Base-by-base conservation (phyloP, 2,113 vertebrate species). In the Gadus macrocephalus region DNA sequence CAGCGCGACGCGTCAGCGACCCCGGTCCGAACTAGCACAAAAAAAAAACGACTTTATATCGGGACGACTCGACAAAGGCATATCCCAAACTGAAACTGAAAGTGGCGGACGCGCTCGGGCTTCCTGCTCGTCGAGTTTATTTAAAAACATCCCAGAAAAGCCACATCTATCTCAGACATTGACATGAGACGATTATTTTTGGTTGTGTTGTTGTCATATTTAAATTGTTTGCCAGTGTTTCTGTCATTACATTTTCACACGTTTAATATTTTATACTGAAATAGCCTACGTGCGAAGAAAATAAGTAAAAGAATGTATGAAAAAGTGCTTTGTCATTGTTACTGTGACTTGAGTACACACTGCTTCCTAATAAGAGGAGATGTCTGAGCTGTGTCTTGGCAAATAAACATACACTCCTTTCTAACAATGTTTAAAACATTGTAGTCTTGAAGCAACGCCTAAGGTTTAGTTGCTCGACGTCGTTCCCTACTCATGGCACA, bases 1-100 rank as follows among this genome's bases (percentile, higher is more conserved):
- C 93, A 2, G 84, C 91, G 12, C 93, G 94, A n/a, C 95, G 93
- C 86, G 89, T 95, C 58, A 98, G 94, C 11, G 95, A 97, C 89
- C 95, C 94, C 0, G 96, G 95, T 27, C 95, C 95, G 0, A 88
- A 91, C 58, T 89, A 91, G 0, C 42, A 49, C 42, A 49, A 91
- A 93, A 35, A 92, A 2, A 3, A 25, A 25, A 25, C 25, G 25
- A 88, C 0, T 85, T 91, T 66, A 90, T 91, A 0, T 73, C 31
- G 77, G 53, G 9, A 61, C 17, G 19, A 61, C 3, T 19, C 0
- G 17, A 20, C 17, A 12, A 20, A 76, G 66, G 7, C 64, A 53
- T 71, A 3, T 67, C 53, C 22, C 15, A 53, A 8, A 27, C n/a
- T 38, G 55, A 19, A 28, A 11, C 25, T 25, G 25, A 59, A 20